Base-by-base conservation (phyloP, 2,888 invertebrate species). In the Gastracanthus pulcherrimus region DNA sequence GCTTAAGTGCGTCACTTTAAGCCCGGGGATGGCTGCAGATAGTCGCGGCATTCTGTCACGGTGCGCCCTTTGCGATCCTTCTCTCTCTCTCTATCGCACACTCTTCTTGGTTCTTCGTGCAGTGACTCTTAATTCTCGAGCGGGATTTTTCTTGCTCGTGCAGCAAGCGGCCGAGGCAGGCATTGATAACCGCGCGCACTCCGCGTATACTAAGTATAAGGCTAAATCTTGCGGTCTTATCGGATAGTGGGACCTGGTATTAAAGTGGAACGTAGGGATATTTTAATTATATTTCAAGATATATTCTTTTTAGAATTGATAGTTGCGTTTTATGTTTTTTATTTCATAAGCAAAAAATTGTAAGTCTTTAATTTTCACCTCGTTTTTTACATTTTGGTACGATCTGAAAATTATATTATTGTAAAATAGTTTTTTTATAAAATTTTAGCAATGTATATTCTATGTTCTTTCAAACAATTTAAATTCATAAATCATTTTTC, bases 1-100 rank as follows among this genome's bases (percentile, higher is more conserved):
- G 86, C 84, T 87, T 86, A 87, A 89, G 87, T 87, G 85, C 86
- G 87, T 85, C 85, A 85, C 87, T 87, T 89, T 89, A 88, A 89
- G 85, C 87, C 82, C 26, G 82, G 84, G 80, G 85, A 81, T 88
- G 86, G 87, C 87, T 84, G 70, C 19, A 75, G 62, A 75, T 75
- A 85, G 86, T 85, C 84, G 85, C 84, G 85, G 83, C 84, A 75
- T 82, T 79, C 69, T 82, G 79, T 85, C 84, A 84, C 79, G 83
- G 38, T 19, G 58, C 38, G 38, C 58, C 58, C 55, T 72, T 74
- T 48, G 74, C 62, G n/a, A 11, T 36, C 6, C 45, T 66, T 66
- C 26, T 7, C 23, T 23, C 36, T 19, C 7, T 51, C 0, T 6
- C 2, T 51, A 19, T 51, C 26, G 9, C 3, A n/a, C n/a, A n/a